Percentiles rank a stretch among this genome's conserved stretches.
Conservation (phyloP, 2,797 vertebrate species). For the Anomalospiza imberbis region DNA sequence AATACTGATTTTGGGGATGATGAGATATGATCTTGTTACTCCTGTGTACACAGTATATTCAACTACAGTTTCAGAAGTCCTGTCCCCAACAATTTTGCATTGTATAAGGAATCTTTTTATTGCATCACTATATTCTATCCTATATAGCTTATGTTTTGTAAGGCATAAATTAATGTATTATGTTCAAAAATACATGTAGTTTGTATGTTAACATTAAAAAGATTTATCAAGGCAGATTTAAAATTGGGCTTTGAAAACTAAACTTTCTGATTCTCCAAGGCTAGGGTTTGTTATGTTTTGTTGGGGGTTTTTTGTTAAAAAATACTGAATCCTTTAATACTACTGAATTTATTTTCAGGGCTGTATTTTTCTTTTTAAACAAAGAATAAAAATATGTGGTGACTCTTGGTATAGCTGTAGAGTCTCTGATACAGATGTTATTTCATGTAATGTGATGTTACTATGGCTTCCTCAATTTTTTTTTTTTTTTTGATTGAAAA, state of each 20-base stretch:
- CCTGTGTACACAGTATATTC: not conserved
- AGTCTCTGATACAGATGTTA: not conserved
- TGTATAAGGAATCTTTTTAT: not conserved
- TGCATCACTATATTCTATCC: not conserved
- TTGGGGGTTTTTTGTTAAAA: not conserved
- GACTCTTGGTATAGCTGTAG: not conserved
- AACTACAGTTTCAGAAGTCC: not conserved
- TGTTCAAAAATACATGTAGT: not conserved
- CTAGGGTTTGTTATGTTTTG: not conserved
- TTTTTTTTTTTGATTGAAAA: not conserved
- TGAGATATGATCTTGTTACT: not conserved
- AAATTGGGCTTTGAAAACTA: not conserved
- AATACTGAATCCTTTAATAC: not conserved
- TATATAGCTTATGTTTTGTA: not conserved
- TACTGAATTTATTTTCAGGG: not conserved
- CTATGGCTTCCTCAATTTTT: not conserved
- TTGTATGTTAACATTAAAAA: not conserved
- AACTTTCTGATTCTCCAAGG: not conserved
- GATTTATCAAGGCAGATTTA: not conserved
- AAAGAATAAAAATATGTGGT: not conserved
- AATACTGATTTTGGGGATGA: not conserved
- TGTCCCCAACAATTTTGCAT: not conserved
- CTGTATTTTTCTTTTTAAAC: not conserved
- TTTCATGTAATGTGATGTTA: not conserved
- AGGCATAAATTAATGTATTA: not conserved